phyloP scores from a whole-genome alignment of 2,113 vertebrate species.

The Cebus imitator region DNA sequence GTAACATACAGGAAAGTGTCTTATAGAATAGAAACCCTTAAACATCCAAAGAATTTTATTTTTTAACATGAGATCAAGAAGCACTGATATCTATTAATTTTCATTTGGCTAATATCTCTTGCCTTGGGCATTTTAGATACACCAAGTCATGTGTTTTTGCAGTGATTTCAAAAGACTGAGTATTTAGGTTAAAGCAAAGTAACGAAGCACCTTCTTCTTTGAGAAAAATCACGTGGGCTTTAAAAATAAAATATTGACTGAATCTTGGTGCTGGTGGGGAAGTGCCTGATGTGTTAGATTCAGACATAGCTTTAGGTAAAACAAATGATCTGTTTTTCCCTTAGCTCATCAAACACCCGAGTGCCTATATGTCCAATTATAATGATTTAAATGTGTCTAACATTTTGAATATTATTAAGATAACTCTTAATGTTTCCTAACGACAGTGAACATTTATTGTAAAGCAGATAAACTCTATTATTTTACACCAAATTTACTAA shows the following conservation, averaged over 20 bases:
- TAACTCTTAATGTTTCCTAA: neutral
- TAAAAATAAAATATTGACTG: conserved; percentile 5
- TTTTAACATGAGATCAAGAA: neutral
- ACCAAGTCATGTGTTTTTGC: neutral
- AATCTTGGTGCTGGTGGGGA: neutral
- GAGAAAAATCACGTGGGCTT: neutral
- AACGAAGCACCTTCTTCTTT: neutral
- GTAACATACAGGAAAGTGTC: neutral
- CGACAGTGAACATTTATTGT: neutral
- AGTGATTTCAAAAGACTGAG: neutral
- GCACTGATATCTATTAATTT: neutral
- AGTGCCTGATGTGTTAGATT: neutral
- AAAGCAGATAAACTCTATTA: neutral
- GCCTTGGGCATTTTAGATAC: neutral
- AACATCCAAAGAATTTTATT: neutral
- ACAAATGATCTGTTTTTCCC: neutral
- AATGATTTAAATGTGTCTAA: neutral
- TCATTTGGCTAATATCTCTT: neutral
- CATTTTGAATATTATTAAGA: neutral
- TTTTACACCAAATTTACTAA: neutral
- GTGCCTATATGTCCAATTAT: neutral
- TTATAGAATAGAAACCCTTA: neutral
- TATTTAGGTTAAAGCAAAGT: neutral
- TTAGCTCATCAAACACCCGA: neutral
- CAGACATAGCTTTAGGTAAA: neutral